phyloP scores from a whole-genome alignment of 1,140 invertebrate species.

The Solenopsis invicta region DNA sequence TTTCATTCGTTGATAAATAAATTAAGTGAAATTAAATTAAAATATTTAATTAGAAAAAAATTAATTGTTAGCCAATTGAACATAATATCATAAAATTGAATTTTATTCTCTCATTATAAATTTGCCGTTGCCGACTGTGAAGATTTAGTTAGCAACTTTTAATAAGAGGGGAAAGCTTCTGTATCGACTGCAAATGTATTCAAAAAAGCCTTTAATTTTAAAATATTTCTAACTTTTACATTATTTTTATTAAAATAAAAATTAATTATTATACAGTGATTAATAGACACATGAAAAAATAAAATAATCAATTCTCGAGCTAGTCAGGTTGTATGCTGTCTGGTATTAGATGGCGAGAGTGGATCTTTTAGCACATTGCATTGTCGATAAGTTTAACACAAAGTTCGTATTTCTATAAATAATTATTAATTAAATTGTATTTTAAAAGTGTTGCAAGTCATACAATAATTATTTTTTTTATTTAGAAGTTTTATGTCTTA shows the following conservation, averaged over 20 bases:
- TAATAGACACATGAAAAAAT: not conserved
- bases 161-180: not conserved
- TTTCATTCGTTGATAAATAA: slow-evolving; percentile 23
- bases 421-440: not conserved
- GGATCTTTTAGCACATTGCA: not conserved
- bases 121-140: not conserved
- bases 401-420: not conserved
- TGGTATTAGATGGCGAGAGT: not conserved
- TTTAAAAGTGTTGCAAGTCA: not conserved
- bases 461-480: too few species aligned
- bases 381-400: not conserved
- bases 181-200: slow-evolving; percentile 23
- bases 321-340: not conserved
- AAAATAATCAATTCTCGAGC: not conserved
- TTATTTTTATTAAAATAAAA: not conserved
- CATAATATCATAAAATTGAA: not conserved
- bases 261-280: not conserved
- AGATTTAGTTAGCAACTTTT: slow-evolving; percentile 27
- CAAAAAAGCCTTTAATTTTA: not conserved
- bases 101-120: not conserved
- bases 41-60: not conserved
- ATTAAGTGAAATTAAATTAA: not conserved
- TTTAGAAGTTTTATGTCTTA: too few species aligned
- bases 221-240: not conserved
- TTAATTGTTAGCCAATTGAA: not conserved